Base-by-base conservation (phyloP, 2,888 invertebrate species). In the Aporophyla lueneburgensis region DNA sequence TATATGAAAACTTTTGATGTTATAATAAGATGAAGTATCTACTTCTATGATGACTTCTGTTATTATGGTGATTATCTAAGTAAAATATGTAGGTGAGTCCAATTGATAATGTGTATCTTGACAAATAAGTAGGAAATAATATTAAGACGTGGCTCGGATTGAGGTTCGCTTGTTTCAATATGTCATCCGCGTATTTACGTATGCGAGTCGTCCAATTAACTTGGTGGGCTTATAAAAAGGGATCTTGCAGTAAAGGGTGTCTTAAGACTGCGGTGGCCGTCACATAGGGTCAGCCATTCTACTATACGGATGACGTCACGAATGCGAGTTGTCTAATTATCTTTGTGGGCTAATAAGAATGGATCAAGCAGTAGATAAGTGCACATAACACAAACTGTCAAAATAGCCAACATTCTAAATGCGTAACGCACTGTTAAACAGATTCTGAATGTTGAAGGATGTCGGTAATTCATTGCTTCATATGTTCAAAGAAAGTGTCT, bases 1-100 rank as follows among this genome's bases (percentile, higher is more conserved):
- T 80, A 66, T 86, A 83, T 71, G 71, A 74, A 82, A 66, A 16
- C 53, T 74, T 72, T 78, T 83, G 61, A 80, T 78, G 76, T 46
- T 46, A 46, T 61, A 21, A 58, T 76, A 74, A 16, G 16, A 49
- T 63, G 19, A 63, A 24, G 46, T 49, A 9, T 61, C 54, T n/a
- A 74, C 24, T 46, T 69, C 16, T 67, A 40, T 49, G 14, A 5
- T 27, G 46, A 46, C 21, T 54, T 75, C 21, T 14, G 49, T 75
- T 5, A 16, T 74, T 54, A 19, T 40, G 6, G 5, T 9, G 12
- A 21, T 40, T 33, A 49, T n/a, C 19, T 49, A 7, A 1, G 2
- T 24, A 24, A 12, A 49, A 63, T 49, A 12, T 3, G 16, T n/a
- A n/a, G 19, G 6, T 19, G 49, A 27, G 5, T 16, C 40, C 12